Percentiles rank a stretch among this genome's conserved stretches.
Conservation (phyloP, 2,888 invertebrate genomes). For the Caenorhabditis macrosperma region DNA sequence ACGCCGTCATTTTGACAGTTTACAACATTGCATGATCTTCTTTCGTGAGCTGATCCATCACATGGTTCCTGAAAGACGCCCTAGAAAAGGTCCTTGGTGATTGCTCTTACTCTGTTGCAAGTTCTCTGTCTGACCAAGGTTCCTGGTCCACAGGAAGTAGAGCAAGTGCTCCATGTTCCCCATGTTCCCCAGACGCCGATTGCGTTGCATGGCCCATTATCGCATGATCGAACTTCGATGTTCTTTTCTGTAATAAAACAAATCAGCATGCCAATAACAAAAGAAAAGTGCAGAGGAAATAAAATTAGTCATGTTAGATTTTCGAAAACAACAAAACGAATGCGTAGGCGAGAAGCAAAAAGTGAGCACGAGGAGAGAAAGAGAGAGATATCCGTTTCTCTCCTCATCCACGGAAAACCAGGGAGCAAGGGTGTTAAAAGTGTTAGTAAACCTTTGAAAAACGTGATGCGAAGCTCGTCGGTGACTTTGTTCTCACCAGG, state of each 20-base stretch:
- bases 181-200: conserved; percentile 76
- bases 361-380: conserved; percentile 17
- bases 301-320: conserved; percentile 1
- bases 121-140: conserved; percentile 72
- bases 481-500: conserved; percentile 70
- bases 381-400: conserved; percentile 8
- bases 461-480: conserved; percentile 63
- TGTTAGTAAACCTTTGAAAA: conserved; percentile 66
- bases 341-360: conserved; percentile 12
- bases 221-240: conserved; percentile 78
- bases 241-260: conserved; percentile 72
- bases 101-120: conserved; percentile 71
- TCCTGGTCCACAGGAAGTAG: conserved; percentile 78
- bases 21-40: conserved; percentile 76
- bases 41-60: conserved; percentile 77
- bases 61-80: conserved; percentile 73
- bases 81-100: neutral
- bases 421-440: conserved; percentile 23
- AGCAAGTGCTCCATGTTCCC: conserved; percentile 75
- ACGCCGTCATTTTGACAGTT: conserved; percentile 67
- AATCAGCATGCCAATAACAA: neutral
- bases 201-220: conserved; percentile 74
- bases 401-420: neutral
- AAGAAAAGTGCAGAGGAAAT: neutral
- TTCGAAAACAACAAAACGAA: neutral